Evolutionary conservation across 53 echinoderm and acorn worm species (phyloP).

Genomic region (Mesocentrotus franciscanus): DNA sequence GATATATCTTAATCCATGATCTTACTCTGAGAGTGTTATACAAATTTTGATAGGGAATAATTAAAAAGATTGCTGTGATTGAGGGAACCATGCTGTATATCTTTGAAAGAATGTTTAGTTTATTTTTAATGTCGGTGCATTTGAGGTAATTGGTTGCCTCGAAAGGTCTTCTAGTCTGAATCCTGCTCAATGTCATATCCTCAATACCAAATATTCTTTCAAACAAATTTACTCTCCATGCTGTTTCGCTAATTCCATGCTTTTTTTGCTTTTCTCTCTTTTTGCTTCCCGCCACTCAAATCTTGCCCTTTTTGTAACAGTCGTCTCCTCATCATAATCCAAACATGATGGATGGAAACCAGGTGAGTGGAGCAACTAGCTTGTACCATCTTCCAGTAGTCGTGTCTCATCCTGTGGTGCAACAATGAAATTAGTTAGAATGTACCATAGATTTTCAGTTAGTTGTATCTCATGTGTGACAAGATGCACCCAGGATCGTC

Average conservation of each 20-base stretch:
- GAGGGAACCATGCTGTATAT: no score
- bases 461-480: neutral
- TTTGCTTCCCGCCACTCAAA: slow-evolving; percentile 20
- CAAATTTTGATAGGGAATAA: neutral
- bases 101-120: no score
- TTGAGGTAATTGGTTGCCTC: neutral
- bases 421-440: neutral
- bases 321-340: slow-evolving; percentile 84
- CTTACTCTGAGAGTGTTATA: neutral
- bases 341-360: slow-evolving; percentile 80
- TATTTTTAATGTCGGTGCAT: no score
- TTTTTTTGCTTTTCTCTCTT: slow-evolving; percentile 20
- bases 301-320: slow-evolving; percentile 64
- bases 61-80: no score
- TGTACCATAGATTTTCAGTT: neutral
- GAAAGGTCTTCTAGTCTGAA: neutral
- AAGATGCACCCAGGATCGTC: neutral
- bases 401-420: neutral
- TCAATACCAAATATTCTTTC: neutral
- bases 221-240: neutral
- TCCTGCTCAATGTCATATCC: neutral
- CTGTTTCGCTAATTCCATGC: slow-evolving; percentile 11
- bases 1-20: neutral
- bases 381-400: slow-evolving; percentile 13
- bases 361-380: slow-evolving; percentile 73